Evolutionary conservation across 2,888 invertebrate species (phyloP), one percentile per base, ranked within the genome.

Genomic region (Cryptocheilus praepositus): DNA sequence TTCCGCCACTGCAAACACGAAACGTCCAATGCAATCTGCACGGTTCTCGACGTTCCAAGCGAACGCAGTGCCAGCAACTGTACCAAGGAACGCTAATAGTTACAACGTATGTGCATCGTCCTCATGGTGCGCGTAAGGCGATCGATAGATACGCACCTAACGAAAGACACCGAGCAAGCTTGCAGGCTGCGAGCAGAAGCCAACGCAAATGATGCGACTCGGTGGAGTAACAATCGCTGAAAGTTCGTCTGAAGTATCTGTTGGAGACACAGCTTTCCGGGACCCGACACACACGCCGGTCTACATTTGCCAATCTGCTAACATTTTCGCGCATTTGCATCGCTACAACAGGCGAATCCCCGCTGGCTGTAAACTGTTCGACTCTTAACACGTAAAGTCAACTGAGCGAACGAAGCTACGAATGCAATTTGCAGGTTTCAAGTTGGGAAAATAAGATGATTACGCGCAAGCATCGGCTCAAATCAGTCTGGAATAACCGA

Each of bases 161-260:
- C 18, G 49, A 49, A 49, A 49, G 49, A 18, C 18, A 49, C 49
- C 8, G 49, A 3, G 49, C 49, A 16, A 49, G 61, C 59, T 49
- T 59, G 28, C 45, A 43, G 7, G 44, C 52, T 25, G 25, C n/a
- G 22, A 16, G 16, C 44, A 45, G 19, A 49, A 59, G 68, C 49
- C 61, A 64, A 66, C 60, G 44, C 66, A 66, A 70, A 70, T 61
- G 66, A 62, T 53, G 65, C 49, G 61, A 70, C 63, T 60, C 59
- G 62, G 44, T 19, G 36, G 59, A 5, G 22, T 44, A 44, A 56
- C 60, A 28, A 66, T 45, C 53, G 54, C 62, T 43, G 66, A 57
- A 70, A 70, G 28, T 63, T 71, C 61, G 59, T 62, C 53, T 59
- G 25, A 70, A 70, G 25, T 53, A 22, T 53, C 53, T 19, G 19